Percentiles rank a stretch among this genome's conserved stretches.
Conservation (phyloP, 2,113 vertebrate genomes). For the Haplochromis vanheusdeni region DNA sequence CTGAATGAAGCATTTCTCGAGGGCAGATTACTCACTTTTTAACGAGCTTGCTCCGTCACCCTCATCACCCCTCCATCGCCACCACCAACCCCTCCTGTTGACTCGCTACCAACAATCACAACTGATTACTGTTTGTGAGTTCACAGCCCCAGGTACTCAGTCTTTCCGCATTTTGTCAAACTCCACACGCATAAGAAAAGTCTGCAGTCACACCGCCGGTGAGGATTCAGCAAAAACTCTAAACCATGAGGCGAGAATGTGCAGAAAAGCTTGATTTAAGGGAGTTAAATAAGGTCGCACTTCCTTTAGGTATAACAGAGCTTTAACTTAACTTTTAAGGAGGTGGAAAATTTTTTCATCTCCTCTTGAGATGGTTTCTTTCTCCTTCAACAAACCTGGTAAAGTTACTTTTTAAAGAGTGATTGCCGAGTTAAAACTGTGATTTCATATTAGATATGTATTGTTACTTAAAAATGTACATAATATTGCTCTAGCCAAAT, state of each 20-base stretch:
- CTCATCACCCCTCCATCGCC: neutral
- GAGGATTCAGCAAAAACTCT: neutral
- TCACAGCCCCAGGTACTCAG: constrained; percentile 4
- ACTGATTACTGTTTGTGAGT: constrained; percentile 11
- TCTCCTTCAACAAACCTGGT: neutral
- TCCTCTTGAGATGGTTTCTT: neutral
- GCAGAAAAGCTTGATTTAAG: neutral
- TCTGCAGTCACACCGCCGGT: neutral
- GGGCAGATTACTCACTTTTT: constrained; percentile 29
- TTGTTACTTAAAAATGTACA: neutral
- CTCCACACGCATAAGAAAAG: neutral
- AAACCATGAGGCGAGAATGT: neutral
- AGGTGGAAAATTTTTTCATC: neutral
- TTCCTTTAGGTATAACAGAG: neutral
- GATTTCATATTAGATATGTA: neutral
- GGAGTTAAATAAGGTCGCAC: neutral
- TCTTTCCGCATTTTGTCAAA: constrained; percentile 25
- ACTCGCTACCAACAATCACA: constrained; percentile 13
- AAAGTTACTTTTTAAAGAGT: neutral
- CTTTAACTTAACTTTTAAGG: neutral
- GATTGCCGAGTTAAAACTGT: neutral
- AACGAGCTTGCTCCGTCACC: neutral
- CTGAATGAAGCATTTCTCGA: neutral
- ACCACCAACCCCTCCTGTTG: neutral
- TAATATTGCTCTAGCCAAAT: neutral